Evolutionary conservation across 2,797 vertebrate species (phyloP), one percentile per base, ranked within the genome.

Genomic region (Gymnothorax javanicus): DNA sequence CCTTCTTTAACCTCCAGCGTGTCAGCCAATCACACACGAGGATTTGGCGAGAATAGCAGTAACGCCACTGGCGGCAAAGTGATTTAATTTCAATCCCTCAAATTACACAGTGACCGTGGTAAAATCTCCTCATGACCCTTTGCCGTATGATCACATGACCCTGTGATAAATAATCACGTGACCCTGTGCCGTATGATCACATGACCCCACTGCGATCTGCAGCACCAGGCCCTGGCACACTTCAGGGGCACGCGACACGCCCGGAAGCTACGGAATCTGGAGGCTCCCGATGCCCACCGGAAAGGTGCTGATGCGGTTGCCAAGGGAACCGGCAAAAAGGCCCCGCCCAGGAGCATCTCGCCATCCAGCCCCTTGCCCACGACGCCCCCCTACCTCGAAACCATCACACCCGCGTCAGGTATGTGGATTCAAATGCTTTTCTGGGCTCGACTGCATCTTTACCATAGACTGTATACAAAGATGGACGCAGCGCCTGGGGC

Each of bases 231-330:
- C 91, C 95, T 96, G 87, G 96, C 97, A 93, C 97, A 98, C 96
- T 98, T 97, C 93, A 97, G 96, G 91, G 96, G 97, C 94, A 97
- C 96, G 93, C 97, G 97, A 94, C 97, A 98, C 90, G 96, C 96
- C 87, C 98, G 97, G 95, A 97, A 96, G 96, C 96, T 98, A 93
- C 98, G 97, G 96, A 95, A 96, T 91, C 93, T 97, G 95, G 97
- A 98, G 92, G 90, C 96, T 94, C 94, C 97, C 91, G 97, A 97
- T 96, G 95, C 96, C 95, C 97, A 97, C 96, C 97, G 96, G 96
- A 96, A 96, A 97, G 96, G 95, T 95, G 91, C 95, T 93, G 95
- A 97, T 91, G 91, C 67, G 0, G 91, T 92, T 71, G 13, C 91
- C 92, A 94, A 89, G 93, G 93, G 95, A 91, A 93, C 92, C 84